Conservation (phyloP, 92 coral and sea anemone species). For the Montipora capitata region DNA sequence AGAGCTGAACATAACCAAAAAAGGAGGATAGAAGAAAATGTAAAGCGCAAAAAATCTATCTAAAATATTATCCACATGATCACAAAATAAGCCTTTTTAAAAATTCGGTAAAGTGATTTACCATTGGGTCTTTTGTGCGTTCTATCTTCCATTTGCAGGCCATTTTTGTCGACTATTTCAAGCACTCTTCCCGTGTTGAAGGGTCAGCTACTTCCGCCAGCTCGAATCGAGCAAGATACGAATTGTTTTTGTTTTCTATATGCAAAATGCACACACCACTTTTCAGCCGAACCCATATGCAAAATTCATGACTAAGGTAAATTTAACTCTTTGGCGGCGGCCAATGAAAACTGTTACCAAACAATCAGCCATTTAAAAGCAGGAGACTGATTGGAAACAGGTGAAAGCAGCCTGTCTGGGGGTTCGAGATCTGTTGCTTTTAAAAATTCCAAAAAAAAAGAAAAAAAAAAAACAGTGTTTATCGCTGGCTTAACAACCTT, state of each 20-base stretch:
- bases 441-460: too few species aligned
- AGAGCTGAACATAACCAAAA: not conserved
- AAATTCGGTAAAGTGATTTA: conserved; percentile 13
- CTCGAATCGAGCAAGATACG: conserved; percentile 6
- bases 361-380: not conserved
- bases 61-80: not conserved
- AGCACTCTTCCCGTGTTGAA: not conserved
- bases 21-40: not conserved
- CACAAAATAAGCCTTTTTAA: not conserved
- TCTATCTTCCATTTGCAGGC: conserved; percentile 26
- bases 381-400: not conserved
- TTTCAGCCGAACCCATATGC: not conserved
- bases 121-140: conserved; percentile 27
- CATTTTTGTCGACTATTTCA: conserved; percentile 6
- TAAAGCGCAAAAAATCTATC: not conserved
- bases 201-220: not conserved
- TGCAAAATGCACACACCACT: not conserved
- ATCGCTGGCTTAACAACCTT: too few species aligned
- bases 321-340: not conserved
- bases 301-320: conserved; percentile 12
- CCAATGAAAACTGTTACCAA: conserved; percentile 6
- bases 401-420: not conserved
- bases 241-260: conserved; percentile 17
- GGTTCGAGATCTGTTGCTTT: too few species aligned
- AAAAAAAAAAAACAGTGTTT: too few species aligned